Evolutionary conservation across 2,888 invertebrate genomes (phyloP), one percentile per base, ranked within the genome.

Genomic region (Drosophila infuscata): DNA sequence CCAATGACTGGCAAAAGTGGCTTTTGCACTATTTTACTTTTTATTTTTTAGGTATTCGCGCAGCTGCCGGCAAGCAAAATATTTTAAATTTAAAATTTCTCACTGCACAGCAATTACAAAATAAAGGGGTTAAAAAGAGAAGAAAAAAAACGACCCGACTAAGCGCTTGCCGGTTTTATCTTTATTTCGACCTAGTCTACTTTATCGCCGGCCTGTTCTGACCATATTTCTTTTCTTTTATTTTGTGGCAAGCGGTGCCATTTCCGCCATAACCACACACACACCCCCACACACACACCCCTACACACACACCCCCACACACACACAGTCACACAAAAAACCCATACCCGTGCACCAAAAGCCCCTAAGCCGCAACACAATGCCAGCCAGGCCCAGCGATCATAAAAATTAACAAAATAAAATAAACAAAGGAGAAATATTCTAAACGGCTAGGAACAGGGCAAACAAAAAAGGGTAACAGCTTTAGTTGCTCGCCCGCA

Each of bases 171-270:
- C 76, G 61, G 81, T 86, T 84, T 88, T 84, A 84, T 86, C 83
- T 83, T 88, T 86, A 88, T 88, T 85, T 85, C 82, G 88, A 85
- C 88, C 88, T 89, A 89, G 85, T 85, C 89, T 87, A 89, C 79
- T 85, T 89, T 89, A 86, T 84, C 75, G 83, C 74, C 64, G 78
- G 75, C 69, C 69, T 74, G 70, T 60, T 72, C 66, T 69, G 60
- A 30, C 67, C 79, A 85, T 79, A 88, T 81, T 25, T 25, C 69
- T 88, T 88, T 89, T 76, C 75, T 82, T 89, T 89, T 87, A 87
- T 87, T 89, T 89, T 87, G 86, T 84, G 88, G 88, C 85, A 84
- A 84, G 74, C 89, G 78, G 80, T 89, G 80, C 84, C 78, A 85
- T 85, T 85, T 88, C 85, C 84, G 85, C 84, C 88, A 87, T 87